These are phyloP conservation scores for Momotus momota DNA, from an alignment of 2,797 vertebrate species.

Conservation along the genomic window DNA sequence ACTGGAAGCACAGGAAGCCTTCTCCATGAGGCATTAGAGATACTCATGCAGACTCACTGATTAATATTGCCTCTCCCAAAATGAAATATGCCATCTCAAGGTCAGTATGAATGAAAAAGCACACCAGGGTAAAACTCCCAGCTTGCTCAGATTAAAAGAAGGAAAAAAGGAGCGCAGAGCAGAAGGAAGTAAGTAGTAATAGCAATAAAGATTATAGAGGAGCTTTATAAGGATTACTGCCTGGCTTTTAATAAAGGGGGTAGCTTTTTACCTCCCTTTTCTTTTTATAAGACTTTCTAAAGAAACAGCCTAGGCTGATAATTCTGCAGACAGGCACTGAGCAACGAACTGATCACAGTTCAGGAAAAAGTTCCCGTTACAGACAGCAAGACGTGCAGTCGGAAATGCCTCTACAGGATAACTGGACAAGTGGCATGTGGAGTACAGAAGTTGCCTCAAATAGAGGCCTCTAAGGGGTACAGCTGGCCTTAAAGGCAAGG, in stretches of 20 bases:
- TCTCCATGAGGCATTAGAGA: conserved; percentile 55
- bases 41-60: conserved; percentile 34
- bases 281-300: neutral
- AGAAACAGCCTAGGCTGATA: neutral
- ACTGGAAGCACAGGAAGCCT: conserved; percentile 67
- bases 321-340: neutral
- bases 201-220: neutral
- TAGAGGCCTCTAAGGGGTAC: neutral
- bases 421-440: neutral
- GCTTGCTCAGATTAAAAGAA: neutral
- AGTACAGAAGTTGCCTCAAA: neutral
- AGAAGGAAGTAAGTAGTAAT: neutral
- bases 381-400: neutral
- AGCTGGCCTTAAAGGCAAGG: neutral
- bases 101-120: neutral
- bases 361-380: neutral
- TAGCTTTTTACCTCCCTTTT: neutral
- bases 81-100: conserved; percentile 32
- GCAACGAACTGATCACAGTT: neutral
- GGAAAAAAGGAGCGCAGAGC: neutral
- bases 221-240: neutral
- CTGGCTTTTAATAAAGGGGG: neutral
- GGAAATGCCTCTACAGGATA: neutral
- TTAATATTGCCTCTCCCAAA: conserved; percentile 59
- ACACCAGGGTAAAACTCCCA: neutral